These are phyloP conservation scores for Drosophila imparisetae DNA, from an alignment of 2,888 invertebrate species.

Conservation along the genomic window DNA sequence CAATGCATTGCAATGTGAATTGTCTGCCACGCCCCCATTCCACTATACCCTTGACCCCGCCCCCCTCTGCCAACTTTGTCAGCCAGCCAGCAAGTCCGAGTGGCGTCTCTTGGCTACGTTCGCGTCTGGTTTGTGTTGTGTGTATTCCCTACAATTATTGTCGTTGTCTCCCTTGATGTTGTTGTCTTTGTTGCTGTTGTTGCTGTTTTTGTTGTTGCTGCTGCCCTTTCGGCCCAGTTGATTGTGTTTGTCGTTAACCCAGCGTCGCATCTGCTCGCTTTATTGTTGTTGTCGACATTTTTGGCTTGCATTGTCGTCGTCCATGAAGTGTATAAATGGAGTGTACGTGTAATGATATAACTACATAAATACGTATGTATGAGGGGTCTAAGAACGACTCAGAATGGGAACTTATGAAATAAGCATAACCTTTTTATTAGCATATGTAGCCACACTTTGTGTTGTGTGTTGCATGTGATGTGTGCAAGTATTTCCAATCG, in stretches of 20 bases:
- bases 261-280: neutral
- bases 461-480: neutral
- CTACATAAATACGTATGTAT: neutral
- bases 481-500: neutral
- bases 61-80: neutral
- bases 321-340: neutral
- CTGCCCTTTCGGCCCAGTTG: constrained; percentile 50
- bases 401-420: neutral
- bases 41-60: neutral
- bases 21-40: constrained; percentile 17
- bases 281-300: neutral
- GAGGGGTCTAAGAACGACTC: neutral
- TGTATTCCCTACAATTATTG: constrained; percentile 24
- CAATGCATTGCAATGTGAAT: constrained; percentile 63
- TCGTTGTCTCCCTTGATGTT: neutral
- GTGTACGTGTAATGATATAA: neutral
- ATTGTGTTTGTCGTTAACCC: constrained; percentile 61
- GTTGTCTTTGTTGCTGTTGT: neutral
- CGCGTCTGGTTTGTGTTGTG: constrained; percentile 21
- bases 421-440: neutral
- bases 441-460: neutral
- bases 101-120: constrained; percentile 6
- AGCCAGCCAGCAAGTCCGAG: constrained; percentile 3
- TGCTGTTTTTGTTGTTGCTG: constrained; percentile 10
- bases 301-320: neutral